These are phyloP conservation scores for Pterobdella sp. DNA, from an alignment of 2,888 invertebrate genomes.

Conservation along the genomic window DNA sequence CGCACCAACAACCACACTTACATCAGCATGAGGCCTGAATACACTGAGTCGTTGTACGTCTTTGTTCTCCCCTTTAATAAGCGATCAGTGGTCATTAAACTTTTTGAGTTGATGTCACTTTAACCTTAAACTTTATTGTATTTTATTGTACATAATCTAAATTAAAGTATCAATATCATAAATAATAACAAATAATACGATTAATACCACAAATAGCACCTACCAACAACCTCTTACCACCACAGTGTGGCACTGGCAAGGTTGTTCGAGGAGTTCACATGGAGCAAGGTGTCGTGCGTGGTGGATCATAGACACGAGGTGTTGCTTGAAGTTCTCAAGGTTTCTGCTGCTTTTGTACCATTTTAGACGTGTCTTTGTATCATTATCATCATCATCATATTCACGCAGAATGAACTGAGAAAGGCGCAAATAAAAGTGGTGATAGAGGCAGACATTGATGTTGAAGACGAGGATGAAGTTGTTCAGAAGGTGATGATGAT, in stretches of 20 bases:
- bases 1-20: slow-evolving; percentile 2
- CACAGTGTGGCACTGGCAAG: neutral
- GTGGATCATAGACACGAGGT: neutral
- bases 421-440: neutral
- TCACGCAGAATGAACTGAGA: neutral
- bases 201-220: no score
- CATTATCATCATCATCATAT: neutral
- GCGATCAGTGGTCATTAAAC: no score
- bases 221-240: no score
- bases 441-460: slow-evolving; percentile 6
- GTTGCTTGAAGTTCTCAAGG: neutral
- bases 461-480: neutral
- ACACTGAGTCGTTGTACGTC: neutral
- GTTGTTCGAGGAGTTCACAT: neutral
- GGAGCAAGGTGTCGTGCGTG: neutral
- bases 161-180: no score
- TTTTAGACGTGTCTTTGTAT: neutral
- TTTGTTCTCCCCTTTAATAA: no score
- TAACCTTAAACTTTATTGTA: no score
- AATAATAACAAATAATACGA: no score
- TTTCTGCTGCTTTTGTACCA: neutral
- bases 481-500: neutral
- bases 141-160: no score
- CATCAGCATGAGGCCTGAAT: neutral
- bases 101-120: no score